Evolutionary conservation across 2,113 vertebrate genomes (phyloP), one percentile per base, ranked within the genome.

Genomic region (Phalacrocorax pelagicus): DNA sequence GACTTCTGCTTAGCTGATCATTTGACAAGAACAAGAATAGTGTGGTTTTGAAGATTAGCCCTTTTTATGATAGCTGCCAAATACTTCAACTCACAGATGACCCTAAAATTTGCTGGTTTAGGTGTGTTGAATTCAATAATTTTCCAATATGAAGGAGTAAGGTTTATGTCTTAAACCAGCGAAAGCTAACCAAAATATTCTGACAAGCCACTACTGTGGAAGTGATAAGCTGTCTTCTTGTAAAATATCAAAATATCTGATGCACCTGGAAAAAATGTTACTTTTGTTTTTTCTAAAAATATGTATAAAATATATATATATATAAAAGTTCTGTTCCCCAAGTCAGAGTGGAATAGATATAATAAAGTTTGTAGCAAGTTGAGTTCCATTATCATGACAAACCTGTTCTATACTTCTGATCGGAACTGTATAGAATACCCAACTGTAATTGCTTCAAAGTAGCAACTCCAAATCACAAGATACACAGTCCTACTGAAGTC

Each of bases 401-500:
- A 74, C 24, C 27, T 87, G 12, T 78, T 83, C 32, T 78, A 4
- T 81, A 54, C 54, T 85, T 87, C 21, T 57, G 4, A 54, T 70
- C 13, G 65, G 19, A 92, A 59, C 15, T n/a, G 13, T 83, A 15
- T 66, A 49, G 81, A 63, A 75, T 32, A 49, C 5, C 14, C 18
- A 66, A 32, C 23, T 38, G 12, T 72, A 65, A 22, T 72, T 75
- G 6, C 32, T 67, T 86, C 54, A 29, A 51, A 80, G 29, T 62
- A 46, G 23, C 0, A 5, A 36, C 85, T 93, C 73, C 14, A 32
- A 47, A 62, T 62, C 29, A 22, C 13, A 61, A 73, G 49, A 32
- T 44, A 26, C 0, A 0, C 16, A 30, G 27, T 58, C 27, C 20
- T 86, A 9, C 40, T 1, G 1, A 93, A 72, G 44, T 75, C 49